Conservation (phyloP, 2,113 vertebrate species). For the Leucopsar rothschildi region DNA sequence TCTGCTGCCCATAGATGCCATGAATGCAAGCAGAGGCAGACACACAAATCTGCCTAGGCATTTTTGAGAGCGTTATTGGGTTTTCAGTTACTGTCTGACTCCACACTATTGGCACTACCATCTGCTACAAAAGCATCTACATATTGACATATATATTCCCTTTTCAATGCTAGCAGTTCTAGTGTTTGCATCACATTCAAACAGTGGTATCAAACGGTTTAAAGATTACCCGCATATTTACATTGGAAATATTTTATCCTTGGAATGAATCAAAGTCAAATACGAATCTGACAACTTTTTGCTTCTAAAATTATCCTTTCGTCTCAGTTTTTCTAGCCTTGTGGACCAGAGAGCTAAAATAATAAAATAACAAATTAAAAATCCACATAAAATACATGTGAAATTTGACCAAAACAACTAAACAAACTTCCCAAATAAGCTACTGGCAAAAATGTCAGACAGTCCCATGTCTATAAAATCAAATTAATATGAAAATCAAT, state of each 20-base stretch:
- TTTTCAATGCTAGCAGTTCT: background rate
- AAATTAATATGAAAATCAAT: background rate
- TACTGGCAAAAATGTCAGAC: background rate
- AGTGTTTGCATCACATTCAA: background rate
- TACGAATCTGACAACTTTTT: background rate
- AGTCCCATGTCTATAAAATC: background rate
- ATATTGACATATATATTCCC: background rate
- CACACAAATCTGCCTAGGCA: background rate
- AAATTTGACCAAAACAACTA: background rate
- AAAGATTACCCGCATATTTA: background rate
- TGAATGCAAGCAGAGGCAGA: background rate
- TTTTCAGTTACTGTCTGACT: background rate
- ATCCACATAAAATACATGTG: background rate
- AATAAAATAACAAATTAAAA: background rate
- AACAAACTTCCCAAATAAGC: background rate
- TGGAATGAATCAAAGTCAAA: background rate
- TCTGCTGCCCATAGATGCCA: background rate
- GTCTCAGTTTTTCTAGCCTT: background rate
- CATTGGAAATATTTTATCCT: background rate
- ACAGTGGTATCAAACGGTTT: background rate
- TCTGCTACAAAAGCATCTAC: background rate
- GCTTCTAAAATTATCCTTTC: background rate
- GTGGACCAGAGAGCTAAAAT: background rate
- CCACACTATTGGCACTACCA: background rate
- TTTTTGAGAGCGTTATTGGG: background rate